Percentiles rank a stretch among this genome's conserved stretches.
Evolutionary conservation across 2,797 vertebrate species (phyloP).

Genomic region (Neomorphus geoffroyi): DNA sequence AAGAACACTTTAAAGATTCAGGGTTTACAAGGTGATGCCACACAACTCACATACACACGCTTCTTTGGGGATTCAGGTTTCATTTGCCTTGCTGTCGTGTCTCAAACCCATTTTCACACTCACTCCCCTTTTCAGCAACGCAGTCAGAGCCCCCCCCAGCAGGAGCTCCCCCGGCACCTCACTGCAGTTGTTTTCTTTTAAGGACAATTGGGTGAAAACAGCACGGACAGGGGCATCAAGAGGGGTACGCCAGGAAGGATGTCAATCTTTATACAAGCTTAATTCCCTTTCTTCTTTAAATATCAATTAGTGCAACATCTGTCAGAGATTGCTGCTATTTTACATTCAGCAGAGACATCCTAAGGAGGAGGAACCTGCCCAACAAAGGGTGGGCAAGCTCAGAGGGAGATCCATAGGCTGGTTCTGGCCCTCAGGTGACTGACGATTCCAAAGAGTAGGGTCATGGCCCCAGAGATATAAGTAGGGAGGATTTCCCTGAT

Average conservation of each 20-base stretch:
- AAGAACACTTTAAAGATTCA: not conserved
- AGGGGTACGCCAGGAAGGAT: not conserved
- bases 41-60: not conserved
- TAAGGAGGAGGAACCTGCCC: not conserved
- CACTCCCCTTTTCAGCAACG: not conserved
- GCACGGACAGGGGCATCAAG: not conserved
- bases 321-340: not conserved
- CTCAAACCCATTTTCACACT: not conserved
- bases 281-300: not conserved
- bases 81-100: not conserved
- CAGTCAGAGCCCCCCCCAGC: not conserved
- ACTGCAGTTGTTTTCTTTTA: not conserved
- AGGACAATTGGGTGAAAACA: not conserved
- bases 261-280: not conserved
- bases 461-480: not conserved
- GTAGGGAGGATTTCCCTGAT: not conserved
- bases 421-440: not conserved
- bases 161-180: not conserved
- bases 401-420: not conserved
- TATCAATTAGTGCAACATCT: not conserved
- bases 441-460: not conserved
- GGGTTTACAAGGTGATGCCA: not conserved
- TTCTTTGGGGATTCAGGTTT: not conserved
- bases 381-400: accelerated
- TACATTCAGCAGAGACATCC: not conserved